Base-by-base conservation (phyloP, 2,888 invertebrate genomes). In the Trachelus troglodyta region DNA sequence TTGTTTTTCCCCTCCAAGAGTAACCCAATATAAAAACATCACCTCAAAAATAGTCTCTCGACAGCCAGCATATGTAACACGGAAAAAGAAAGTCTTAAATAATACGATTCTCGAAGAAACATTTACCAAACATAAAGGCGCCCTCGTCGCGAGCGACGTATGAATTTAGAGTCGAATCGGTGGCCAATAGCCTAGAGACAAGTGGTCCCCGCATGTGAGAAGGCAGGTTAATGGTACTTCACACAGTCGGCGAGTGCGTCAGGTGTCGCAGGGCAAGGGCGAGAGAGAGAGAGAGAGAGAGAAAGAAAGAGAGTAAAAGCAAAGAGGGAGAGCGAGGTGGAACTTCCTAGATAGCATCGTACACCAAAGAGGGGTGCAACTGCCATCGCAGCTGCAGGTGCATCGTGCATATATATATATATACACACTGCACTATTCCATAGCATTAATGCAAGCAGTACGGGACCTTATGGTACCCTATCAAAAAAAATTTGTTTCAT, bases 271-370 rank as follows among this genome's bases (percentile, higher is more conserved):
- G 81, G 83, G 79, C 81, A 77, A 80, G 79, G 81, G 71, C 71
- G 71, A 31, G 71, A 71, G 71, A 31, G 71, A 23, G 56, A 9
- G 56, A 23, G 40, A 40, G 33, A 33, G 33, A 4, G 33, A 33
- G 33, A 33, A 3, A 33, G 33, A 31, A 31, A 31, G 31, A 33
- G 69, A 30, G 69, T 81, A 81, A 84, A 80, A 79, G 81, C 80
- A 80, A 82, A 23, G 56, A 23, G 56, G 56, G 56, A 40, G 15
- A 4, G 15, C 1, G 6, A 15, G 15, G 15, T 15, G 81, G 76
- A 83, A 84, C 81, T 80, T 85, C 85, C 86, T 87, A 89, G 91
- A 90, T 91, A 91, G 86, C 85, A 91, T 91, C 91, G 89, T 89
- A 87, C 83, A 86, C 79, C 85, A 87, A 87, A 86, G 89, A 89